Evolutionary conservation across 2,888 invertebrate genomes (phyloP).

Genomic region (Tineola bisselliella): DNA sequence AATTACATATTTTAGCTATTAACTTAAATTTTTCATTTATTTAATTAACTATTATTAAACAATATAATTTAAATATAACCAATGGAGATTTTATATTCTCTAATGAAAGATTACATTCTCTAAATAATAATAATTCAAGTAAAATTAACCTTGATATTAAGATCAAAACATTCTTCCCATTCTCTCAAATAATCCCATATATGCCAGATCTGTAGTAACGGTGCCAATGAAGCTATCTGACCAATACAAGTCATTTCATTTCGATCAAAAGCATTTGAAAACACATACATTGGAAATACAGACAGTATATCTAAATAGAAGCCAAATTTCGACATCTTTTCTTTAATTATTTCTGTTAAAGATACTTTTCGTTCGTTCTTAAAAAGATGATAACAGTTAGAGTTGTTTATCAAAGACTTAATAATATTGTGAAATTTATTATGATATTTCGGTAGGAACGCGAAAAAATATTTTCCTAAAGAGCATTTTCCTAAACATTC

Average conservation of each 20-base stretch:
- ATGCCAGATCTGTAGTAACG: slow-evolving; percentile 54
- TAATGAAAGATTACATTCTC: no score
- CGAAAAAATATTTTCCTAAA: no score
- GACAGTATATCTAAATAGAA: slow-evolving; percentile 57
- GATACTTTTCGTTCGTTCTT: slow-evolving; percentile 45
- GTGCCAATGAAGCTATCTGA: slow-evolving; percentile 40
- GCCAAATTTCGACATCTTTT: slow-evolving; percentile 48
- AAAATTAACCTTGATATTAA: slow-evolving; percentile 35
- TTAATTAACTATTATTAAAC: no score
- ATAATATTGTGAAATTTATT: no score
- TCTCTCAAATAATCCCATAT: slow-evolving; percentile 44
- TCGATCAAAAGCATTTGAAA: slow-evolving; percentile 46
- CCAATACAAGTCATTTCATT: slow-evolving; percentile 31
- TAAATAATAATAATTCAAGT: no score
- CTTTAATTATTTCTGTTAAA: slow-evolving; percentile 49
- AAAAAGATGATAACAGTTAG: slow-evolving; percentile 4
- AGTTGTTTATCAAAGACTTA: no score
- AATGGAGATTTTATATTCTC: no score
- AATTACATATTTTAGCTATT: no score
- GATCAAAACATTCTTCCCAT: slow-evolving; percentile 41
- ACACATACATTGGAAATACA: slow-evolving; percentile 49
- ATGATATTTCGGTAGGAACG: no score
- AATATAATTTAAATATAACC: no score
- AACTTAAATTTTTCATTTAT: no score
- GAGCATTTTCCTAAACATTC: no score